These are phyloP conservation scores for Gadopsis marmoratus DNA, from an alignment of 2,797 vertebrate species.

Conservation along the genomic window DNA sequence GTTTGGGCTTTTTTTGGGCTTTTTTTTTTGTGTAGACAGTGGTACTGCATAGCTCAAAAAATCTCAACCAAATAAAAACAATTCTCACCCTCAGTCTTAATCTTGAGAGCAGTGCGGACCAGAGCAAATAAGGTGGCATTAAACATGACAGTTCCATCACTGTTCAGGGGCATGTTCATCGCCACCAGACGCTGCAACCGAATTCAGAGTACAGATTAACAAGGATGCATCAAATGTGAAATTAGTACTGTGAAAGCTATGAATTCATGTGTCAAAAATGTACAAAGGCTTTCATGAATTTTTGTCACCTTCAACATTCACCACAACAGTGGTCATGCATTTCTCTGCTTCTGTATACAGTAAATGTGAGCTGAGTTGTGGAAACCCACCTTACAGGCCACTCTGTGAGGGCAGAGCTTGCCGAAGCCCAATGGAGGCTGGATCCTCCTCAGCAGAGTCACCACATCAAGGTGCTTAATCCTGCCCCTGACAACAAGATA, in stretches of 20 bases:
- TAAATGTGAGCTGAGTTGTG: neutral
- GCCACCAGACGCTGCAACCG: constrained; percentile 88
- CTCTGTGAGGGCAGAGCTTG: constrained; percentile 96
- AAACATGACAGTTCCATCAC: constrained; percentile 97
- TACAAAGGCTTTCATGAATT: neutral
- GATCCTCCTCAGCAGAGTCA: constrained; percentile 95
- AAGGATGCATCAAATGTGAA: neutral
- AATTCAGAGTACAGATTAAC: constrained; percentile 23
- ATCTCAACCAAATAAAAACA: neutral
- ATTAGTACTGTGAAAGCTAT: neutral
- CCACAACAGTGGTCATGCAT: neutral
- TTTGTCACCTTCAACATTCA: neutral
- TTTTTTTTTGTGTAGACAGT: neutral
- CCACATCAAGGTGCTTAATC: constrained; percentile 98
- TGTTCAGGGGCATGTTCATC: constrained; percentile 99
- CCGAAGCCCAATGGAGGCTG: constrained; percentile 98
- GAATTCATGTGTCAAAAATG: neutral
- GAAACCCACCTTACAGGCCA: constrained; percentile 93
- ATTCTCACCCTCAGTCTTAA: constrained; percentile 95
- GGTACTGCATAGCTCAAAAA: neutral
- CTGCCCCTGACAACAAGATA: constrained; percentile 87
- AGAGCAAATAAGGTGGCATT: constrained; percentile 98
- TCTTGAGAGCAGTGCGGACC: constrained; percentile 98
- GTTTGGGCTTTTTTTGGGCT: too few relatives aligned
- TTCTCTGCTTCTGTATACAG: neutral